Conservation (phyloP, 2,113 vertebrate species). For the Chaenocephalus aceratus region DNA sequence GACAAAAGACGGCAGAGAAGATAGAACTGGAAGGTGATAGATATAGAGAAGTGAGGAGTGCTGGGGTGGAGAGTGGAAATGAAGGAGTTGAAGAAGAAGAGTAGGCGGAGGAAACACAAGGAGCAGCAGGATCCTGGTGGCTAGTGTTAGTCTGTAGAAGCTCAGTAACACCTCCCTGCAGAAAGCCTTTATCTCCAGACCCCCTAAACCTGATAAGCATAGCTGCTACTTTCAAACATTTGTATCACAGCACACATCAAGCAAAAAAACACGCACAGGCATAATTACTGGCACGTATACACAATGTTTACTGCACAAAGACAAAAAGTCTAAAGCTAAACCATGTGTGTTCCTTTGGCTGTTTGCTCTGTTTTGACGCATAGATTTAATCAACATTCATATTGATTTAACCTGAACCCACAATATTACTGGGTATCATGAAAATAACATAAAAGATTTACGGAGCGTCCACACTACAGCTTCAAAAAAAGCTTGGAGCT, state of each 20-base stretch:
- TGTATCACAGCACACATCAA: conserved; percentile 23
- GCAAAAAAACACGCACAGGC: conserved; percentile 1
- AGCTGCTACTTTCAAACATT: conserved; percentile 32
- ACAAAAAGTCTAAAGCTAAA: background rate
- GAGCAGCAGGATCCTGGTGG: conserved; percentile 30
- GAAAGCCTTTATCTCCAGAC: conserved; percentile 55
- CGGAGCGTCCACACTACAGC: no score
- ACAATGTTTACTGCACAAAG: no score
- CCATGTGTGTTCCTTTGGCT: background rate
- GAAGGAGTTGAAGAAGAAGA: conserved; percentile 17
- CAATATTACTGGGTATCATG: background rate
- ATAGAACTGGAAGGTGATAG: background rate
- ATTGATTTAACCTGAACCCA: background rate
- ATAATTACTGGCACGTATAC: no score
- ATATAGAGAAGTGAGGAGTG: conserved; percentile 26
- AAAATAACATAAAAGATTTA: no score
- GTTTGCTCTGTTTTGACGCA: background rate
- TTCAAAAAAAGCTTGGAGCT: no score
- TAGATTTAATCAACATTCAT: background rate
- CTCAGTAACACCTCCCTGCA: conserved; percentile 65
- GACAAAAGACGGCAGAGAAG: background rate
- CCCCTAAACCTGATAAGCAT: conserved; percentile 32
- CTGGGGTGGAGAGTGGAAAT: background rate
- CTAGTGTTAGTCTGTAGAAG: conserved; percentile 56
- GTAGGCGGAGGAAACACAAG: conserved; percentile 1